phyloP scores from a whole-genome alignment of 2,797 vertebrate genomes.

The Dendrocincla fuliginosa region DNA sequence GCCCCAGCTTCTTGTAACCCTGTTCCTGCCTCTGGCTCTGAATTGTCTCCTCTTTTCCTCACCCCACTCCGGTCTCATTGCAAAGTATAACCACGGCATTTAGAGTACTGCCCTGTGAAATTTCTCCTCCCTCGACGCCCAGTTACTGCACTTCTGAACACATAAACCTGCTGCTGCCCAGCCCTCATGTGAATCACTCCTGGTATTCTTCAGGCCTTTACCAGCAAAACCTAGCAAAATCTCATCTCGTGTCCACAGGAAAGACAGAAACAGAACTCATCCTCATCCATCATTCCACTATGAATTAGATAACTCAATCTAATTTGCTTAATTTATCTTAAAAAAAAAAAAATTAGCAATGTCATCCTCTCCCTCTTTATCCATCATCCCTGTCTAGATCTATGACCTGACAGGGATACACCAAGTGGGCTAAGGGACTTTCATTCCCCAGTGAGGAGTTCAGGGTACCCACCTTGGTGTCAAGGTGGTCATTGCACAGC shows the following conservation, averaged over 20 bases:
- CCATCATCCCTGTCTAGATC: background rate
- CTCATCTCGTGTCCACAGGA: background rate
- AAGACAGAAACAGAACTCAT: slow-evolving; percentile 7
- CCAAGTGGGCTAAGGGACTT: background rate
- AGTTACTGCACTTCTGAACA: background rate
- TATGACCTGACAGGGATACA: background rate
- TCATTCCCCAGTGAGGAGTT: background rate
- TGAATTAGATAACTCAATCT: slow-evolving; percentile 39
- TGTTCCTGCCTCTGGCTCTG: background rate
- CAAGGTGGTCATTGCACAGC: background rate
- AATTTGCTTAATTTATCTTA: slow-evolving; percentile 31
- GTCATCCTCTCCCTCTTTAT: slow-evolving; percentile 32
- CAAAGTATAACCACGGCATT: background rate
- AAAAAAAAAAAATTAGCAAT: background rate
- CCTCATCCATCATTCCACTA: slow-evolving; percentile 39
- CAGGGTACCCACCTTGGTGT: background rate
- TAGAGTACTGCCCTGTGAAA: background rate
- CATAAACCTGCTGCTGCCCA: background rate
- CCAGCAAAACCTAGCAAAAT: background rate
- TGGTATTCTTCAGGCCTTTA: background rate
- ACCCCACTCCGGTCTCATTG: background rate
- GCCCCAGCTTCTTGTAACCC: background rate
- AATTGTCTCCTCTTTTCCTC: background rate
- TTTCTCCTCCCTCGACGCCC: background rate
- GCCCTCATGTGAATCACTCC: background rate